Evolutionary conservation across 1,140 invertebrate genomes (phyloP).

Genomic region (Pygmarrhopalites habei): DNA sequence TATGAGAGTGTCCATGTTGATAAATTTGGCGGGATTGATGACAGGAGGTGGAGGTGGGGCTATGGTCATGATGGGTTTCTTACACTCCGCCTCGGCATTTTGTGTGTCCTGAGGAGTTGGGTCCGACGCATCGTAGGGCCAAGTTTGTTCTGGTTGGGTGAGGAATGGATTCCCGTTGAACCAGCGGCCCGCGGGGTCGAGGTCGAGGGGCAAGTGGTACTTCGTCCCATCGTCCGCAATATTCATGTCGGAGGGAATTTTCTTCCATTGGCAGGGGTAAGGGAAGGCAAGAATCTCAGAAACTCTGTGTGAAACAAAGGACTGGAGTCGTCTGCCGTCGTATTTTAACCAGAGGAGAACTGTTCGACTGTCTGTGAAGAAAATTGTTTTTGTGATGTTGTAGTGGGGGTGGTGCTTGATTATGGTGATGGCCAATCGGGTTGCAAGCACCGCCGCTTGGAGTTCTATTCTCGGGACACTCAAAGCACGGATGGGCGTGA

Average conservation of each 20-base stretch:
- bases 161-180: constrained; percentile 25
- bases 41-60: too few relatives aligned
- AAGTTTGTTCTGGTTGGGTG: not conserved
- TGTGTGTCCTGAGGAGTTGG: too few relatives aligned
- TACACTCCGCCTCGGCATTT: too few relatives aligned
- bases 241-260: constrained; percentile 26
- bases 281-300: constrained; percentile 30
- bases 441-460: constrained; percentile 40
- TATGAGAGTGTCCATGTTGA: too few relatives aligned
- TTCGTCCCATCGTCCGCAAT: constrained; percentile 28
- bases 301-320: constrained; percentile 32
- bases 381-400: constrained; percentile 4
- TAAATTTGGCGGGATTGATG: too few relatives aligned
- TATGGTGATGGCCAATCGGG: constrained; percentile 19
- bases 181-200: constrained; percentile 15
- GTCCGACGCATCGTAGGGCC: too few relatives aligned
- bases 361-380: constrained; percentile 28
- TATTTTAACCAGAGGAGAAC: constrained; percentile 24
- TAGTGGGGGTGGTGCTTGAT: constrained; percentile 8
- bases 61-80: too few relatives aligned
- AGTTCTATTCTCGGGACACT: constrained; percentile 43
- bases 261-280: constrained; percentile 21
- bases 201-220: not conserved
- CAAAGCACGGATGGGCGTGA: constrained; percentile 38
- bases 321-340: constrained; percentile 11